These are phyloP conservation scores for Andrena praecox DNA, from an alignment of 2,888 invertebrate genomes.

Conservation along the genomic window DNA sequence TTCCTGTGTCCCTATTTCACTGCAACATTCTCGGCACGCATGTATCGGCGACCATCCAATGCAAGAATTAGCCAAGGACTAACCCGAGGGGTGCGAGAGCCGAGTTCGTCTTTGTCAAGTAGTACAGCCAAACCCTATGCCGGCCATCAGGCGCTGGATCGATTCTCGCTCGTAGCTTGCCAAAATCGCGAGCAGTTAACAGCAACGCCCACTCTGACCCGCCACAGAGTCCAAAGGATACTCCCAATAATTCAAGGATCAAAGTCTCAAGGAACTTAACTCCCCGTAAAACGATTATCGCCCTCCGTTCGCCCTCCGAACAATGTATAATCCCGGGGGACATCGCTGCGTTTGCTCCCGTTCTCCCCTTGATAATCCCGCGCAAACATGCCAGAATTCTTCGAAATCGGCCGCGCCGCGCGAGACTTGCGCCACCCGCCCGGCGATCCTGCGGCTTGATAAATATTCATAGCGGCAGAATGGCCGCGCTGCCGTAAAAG, in stretches of 20 bases:
- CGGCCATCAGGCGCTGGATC: not conserved
- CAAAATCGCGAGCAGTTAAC: not conserved
- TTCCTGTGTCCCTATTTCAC: too few relatives aligned
- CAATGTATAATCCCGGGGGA: slow-evolving; percentile 50
- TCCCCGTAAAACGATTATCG: slow-evolving; percentile 48
- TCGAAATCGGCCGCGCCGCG: slow-evolving; percentile 26
- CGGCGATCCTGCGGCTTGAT: slow-evolving; percentile 46
- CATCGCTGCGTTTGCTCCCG: slow-evolving; percentile 41
- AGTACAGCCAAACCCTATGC: not conserved
- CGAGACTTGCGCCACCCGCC: slow-evolving; percentile 21
- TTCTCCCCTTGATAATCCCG: not conserved
- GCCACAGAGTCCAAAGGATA: slow-evolving; percentile 2
- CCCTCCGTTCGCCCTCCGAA: slow-evolving; percentile 33
- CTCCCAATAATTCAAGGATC: slow-evolving; percentile 43
- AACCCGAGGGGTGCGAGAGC: not conserved
- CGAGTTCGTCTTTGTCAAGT: not conserved
- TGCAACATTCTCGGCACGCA: too few relatives aligned
- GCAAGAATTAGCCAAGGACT: not conserved
- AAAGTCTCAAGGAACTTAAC: slow-evolving; percentile 37
- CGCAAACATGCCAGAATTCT: slow-evolving; percentile 52
- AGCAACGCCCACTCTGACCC: not conserved
- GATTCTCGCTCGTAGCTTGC: not conserved
- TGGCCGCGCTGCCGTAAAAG: slow-evolving; percentile 54
- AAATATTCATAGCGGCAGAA: slow-evolving; percentile 66
- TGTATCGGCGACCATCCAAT: not conserved